Evolutionary conservation across 2,113 vertebrate species (phyloP).

Genomic region (Vulpes vulpes): DNA sequence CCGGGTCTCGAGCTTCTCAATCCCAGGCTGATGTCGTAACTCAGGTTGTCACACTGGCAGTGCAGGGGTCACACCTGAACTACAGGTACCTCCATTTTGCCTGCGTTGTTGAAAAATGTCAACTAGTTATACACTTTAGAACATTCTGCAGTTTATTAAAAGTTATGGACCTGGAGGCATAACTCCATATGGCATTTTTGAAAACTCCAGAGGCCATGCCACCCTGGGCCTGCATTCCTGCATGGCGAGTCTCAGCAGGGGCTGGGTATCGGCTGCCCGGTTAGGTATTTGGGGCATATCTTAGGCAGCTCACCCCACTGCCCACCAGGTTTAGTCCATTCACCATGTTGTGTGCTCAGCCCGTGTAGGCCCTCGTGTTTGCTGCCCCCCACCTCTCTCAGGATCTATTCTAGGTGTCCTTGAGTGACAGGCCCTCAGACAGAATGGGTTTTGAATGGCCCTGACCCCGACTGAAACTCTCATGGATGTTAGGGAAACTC

Average conservation of each 20-base stretch:
- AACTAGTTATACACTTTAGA: background rate
- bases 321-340: background rate
- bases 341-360: background rate
- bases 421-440: background rate
- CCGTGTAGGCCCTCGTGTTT: background rate
- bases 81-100: background rate
- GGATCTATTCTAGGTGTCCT: background rate
- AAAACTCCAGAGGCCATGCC: background rate
- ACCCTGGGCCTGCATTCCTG: background rate
- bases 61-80: background rate
- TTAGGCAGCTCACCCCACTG: background rate
- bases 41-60: background rate
- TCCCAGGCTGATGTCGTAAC: background rate
- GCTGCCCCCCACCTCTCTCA: no score
- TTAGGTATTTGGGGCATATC: rapidly evolving
- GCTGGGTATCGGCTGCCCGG: background rate
- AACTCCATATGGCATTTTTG: no score
- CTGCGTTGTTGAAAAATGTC: background rate
- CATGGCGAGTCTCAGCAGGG: background rate
- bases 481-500: background rate
- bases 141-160: background rate
- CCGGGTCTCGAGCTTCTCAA: background rate
- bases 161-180: background rate
- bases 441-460: background rate
- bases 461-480: background rate